These are phyloP conservation scores for Papilio machaon DNA, from an alignment of 1,140 invertebrate species.

Conservation along the genomic window DNA sequence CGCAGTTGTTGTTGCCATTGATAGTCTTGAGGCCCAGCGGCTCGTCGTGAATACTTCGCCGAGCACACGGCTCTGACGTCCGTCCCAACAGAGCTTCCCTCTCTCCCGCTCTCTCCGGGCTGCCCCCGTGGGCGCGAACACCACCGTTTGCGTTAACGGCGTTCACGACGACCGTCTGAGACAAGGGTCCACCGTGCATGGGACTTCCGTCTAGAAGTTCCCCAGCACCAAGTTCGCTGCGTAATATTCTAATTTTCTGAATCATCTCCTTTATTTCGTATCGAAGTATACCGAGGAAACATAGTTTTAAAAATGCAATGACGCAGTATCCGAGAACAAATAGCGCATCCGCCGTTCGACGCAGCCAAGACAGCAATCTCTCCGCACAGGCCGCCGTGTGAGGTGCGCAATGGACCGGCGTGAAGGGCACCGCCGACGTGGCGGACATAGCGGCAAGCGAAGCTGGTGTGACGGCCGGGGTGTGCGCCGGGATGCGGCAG, in stretches of 20 bases:
- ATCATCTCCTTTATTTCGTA: slow-evolving; percentile 95
- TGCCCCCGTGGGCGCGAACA: slow-evolving; percentile 74
- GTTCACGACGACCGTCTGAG: slow-evolving; percentile 77
- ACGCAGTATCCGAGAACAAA: slow-evolving; percentile 95
- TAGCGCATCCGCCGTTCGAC: slow-evolving; percentile 89
- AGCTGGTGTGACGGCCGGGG: slow-evolving; percentile 63
- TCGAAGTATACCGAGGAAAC: slow-evolving; percentile 92
- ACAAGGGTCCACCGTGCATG: slow-evolving; percentile 74
- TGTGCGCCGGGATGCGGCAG: slow-evolving; percentile 78
- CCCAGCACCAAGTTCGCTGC: slow-evolving; percentile 81
- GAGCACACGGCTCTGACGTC: slow-evolving; percentile 74
- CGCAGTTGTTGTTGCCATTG: slow-evolving; percentile 90
- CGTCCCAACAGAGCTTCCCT: slow-evolving; percentile 82
- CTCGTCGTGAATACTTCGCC: slow-evolving; percentile 82
- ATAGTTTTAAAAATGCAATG: slow-evolving; percentile 94
- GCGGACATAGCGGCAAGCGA: slow-evolving; percentile 87
- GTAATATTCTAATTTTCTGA: slow-evolving; percentile 90
- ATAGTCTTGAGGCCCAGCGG: slow-evolving; percentile 83
- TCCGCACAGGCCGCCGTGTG: slow-evolving; percentile 86
- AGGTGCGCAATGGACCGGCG: slow-evolving; percentile 70
- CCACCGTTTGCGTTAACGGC: slow-evolving; percentile 79
- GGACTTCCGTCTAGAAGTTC: slow-evolving; percentile 77
- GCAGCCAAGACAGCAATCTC: slow-evolving; percentile 87
- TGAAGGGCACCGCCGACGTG: slow-evolving; percentile 81
- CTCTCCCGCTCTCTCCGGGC: slow-evolving; percentile 78